phyloP scores from a whole-genome alignment of 64 coral and sea anemone species.

The Pachyseris speciosa region DNA sequence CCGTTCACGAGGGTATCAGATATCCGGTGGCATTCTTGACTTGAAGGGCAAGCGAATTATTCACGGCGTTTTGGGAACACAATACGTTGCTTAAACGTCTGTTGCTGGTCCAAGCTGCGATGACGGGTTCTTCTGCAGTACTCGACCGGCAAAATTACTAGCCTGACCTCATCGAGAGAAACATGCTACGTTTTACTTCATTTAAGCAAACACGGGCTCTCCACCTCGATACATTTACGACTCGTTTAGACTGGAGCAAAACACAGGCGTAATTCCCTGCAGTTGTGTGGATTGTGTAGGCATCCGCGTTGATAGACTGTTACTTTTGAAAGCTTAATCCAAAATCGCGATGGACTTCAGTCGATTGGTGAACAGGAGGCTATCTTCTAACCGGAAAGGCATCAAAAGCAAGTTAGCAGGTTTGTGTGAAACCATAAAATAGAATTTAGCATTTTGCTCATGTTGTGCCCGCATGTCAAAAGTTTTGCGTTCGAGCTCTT shows the following conservation, averaged over 20 bases:
- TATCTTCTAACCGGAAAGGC: constrained; percentile 19
- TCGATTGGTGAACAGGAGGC: background rate
- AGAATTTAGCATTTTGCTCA: background rate
- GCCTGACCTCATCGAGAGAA: background rate
- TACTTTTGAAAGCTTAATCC: background rate
- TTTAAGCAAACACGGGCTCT: constrained; percentile 10
- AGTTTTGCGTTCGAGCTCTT: background rate
- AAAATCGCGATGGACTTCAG: background rate
- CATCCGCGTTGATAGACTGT: too few species aligned
- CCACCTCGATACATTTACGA: background rate
- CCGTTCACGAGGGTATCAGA: background rate
- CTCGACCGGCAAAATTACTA: background rate
- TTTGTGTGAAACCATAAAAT: background rate
- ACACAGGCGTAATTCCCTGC: background rate
- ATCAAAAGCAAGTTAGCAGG: constrained; percentile 48
- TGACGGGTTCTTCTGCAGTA: background rate
- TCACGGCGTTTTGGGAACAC: constrained; percentile 9
- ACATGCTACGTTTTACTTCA: background rate
- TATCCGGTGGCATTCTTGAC: constrained; percentile 2
- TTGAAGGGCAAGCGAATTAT: constrained; percentile 28
- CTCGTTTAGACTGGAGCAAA: background rate
- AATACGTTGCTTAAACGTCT: background rate
- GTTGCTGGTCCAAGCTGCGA: background rate
- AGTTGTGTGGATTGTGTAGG: background rate
- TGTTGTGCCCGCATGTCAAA: too few species aligned